phyloP scores from a whole-genome alignment of 2,888 invertebrate genomes.

The Callimorpha dominula region DNA sequence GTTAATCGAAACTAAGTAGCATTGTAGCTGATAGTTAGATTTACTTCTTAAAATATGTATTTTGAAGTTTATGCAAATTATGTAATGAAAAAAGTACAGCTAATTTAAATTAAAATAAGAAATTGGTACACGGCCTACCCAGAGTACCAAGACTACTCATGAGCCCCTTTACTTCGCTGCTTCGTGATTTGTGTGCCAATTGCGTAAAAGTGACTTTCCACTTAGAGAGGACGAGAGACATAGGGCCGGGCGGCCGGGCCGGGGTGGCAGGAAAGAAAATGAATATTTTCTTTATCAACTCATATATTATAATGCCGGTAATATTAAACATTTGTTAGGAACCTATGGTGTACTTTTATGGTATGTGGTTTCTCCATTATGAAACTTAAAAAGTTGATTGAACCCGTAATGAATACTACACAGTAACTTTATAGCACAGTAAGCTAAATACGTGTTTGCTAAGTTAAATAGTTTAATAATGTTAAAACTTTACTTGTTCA shows the following conservation, averaged over 20 bases:
- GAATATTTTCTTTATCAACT: constrained; percentile 39
- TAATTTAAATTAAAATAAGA: background rate
- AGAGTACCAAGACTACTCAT: constrained; percentile 42
- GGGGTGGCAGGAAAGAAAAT: constrained; percentile 34
- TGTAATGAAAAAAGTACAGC: no score
- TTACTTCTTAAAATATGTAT: no score
- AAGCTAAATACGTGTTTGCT: background rate
- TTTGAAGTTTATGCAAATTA: no score
- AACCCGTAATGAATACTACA: background rate
- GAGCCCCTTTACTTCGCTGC: constrained; percentile 47
- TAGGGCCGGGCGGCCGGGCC: constrained; percentile 21
- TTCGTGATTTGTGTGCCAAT: constrained; percentile 69
- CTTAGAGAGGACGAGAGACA: constrained; percentile 45
- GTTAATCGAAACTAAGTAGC: no score
- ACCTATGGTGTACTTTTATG: background rate
- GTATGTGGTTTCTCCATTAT: no score
- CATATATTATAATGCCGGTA: constrained; percentile 22
- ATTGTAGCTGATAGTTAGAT: no score
- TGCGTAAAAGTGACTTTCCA: constrained; percentile 64
- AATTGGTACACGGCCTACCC: background rate
- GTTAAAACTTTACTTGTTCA: no score
- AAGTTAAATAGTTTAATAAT: no score
- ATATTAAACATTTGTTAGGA: constrained; percentile 41
- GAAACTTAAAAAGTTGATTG: background rate
- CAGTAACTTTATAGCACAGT: background rate